Evolutionary conservation across 2,113 vertebrate genomes (phyloP).

Genomic region (Trogon surrucura): DNA sequence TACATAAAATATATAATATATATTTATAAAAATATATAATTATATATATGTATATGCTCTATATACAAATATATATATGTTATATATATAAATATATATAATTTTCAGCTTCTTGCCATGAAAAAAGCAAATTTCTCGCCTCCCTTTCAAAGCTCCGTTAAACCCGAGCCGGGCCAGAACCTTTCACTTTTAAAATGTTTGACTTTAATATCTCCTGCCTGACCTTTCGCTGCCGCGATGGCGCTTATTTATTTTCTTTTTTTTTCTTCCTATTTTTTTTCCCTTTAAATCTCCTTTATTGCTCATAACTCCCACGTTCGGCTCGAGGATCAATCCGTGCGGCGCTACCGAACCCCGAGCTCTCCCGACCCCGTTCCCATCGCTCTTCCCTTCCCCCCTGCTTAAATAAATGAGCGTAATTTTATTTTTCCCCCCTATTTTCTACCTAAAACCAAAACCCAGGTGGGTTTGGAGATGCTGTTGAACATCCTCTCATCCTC

Average conservation of each 20-base stretch:
- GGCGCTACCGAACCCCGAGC: neutral
- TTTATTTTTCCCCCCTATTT: neutral
- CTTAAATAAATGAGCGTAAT: neutral
- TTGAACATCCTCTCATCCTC: neutral
- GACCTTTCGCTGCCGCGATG: conserved; percentile 7
- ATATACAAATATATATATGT: no score
- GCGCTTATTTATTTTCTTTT: neutral
- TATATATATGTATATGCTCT: no score
- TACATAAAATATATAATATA: no score
- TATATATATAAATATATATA: no score
- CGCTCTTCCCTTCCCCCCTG: neutral
- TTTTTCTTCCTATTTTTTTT: neutral
- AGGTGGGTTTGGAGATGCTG: neutral
- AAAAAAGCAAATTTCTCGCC: neutral
- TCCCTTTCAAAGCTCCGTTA: neutral
- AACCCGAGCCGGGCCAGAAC: neutral
- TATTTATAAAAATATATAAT: no score
- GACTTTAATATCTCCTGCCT: conserved; percentile 49
- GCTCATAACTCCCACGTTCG: conserved; percentile 28
- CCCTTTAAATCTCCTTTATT: conserved; percentile 22
- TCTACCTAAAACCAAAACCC: neutral
- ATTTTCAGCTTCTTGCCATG: neutral
- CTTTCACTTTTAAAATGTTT: conserved; percentile 41
- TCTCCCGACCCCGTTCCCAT: neutral
- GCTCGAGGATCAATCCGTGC: neutral